These are phyloP conservation scores for Cuniculus paca DNA, from an alignment of 2,797 vertebrate genomes.

Conservation along the genomic window DNA sequence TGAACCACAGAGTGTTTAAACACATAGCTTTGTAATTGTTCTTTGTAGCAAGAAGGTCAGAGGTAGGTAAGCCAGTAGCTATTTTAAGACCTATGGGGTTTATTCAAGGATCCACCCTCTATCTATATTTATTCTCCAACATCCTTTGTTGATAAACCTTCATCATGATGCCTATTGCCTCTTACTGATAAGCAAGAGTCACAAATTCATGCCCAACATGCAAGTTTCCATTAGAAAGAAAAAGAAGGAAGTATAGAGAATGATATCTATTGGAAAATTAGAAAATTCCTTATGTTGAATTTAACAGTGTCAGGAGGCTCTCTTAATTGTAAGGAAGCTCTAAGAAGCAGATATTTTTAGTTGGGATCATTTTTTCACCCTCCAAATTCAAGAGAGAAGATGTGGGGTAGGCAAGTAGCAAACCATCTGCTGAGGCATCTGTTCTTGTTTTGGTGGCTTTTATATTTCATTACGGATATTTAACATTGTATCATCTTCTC, in stretches of 20 bases:
- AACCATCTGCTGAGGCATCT: slow-evolving; percentile 75
- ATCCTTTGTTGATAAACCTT: not conserved
- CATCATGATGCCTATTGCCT: not conserved
- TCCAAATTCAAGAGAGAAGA: slow-evolving; percentile 56
- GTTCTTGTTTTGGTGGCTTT: slow-evolving; percentile 75
- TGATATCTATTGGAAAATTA: not conserved
- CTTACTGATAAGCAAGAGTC: not conserved
- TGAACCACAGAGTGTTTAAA: not conserved
- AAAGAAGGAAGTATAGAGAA: not conserved
- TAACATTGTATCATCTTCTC: slow-evolving; percentile 62
- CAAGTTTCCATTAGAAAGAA: not conserved
- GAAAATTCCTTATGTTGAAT: not conserved
- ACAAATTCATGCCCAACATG: not conserved
- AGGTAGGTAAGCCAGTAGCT: not conserved
- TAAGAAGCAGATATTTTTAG: slow-evolving; percentile 1
- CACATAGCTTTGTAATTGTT: not conserved
- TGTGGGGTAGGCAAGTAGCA: slow-evolving; percentile 48
- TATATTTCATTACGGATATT: slow-evolving; percentile 76
- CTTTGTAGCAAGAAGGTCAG: not conserved
- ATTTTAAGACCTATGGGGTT: not conserved
- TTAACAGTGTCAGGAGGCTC: not conserved
- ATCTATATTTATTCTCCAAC: not conserved
- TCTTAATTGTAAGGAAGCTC: slow-evolving; percentile 33
- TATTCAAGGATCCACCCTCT: not conserved
- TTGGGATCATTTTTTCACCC: slow-evolving; percentile 44